Conservation (phyloP, 2,888 invertebrate species). For the Cyclophora punctaria region DNA sequence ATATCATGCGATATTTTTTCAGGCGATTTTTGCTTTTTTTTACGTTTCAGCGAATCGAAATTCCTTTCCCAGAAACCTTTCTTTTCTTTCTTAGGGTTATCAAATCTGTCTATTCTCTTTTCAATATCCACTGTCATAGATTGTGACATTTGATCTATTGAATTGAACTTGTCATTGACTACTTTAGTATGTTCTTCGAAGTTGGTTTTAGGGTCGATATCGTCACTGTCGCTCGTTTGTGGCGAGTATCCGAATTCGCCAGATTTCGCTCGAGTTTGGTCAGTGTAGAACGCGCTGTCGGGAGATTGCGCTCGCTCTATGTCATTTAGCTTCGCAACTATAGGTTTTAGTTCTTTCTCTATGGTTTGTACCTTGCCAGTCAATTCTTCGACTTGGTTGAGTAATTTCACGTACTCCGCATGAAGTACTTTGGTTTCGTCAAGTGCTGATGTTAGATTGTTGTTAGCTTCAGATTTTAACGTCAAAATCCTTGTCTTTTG, state of each 20-base stretch:
- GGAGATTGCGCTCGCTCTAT: conserved; percentile 63
- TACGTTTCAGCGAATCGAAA: conserved; percentile 67
- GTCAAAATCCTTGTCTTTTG: conserved; percentile 78
- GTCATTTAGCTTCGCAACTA: conserved; percentile 55
- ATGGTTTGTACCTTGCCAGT: conserved; percentile 78
- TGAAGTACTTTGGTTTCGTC: conserved; percentile 82
- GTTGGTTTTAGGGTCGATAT: conserved; percentile 50
- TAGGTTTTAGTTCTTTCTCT: conserved; percentile 78
- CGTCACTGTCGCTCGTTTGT: conserved; percentile 66
- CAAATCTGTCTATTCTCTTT: conserved; percentile 42
- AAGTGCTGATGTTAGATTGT: conserved; percentile 79
- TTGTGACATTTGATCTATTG: conserved; percentile 71
- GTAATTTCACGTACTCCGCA: conserved; percentile 71
- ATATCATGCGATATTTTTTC: conserved; percentile 50
- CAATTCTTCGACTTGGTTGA: conserved; percentile 78
- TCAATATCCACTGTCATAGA: conserved; percentile 71
- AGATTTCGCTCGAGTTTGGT: conserved; percentile 67
- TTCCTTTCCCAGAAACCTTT: conserved; percentile 74
- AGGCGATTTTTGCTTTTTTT: conserved; percentile 57
- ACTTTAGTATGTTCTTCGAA: conserved; percentile 60
- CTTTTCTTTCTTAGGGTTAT: conserved; percentile 66
- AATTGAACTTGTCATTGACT: conserved; percentile 64
- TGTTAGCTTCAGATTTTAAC: conserved; percentile 79
- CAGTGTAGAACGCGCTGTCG: conserved; percentile 72
- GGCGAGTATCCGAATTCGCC: conserved; percentile 68